phyloP scores from a whole-genome alignment of 2,888 invertebrate species.

The Amiota minor region DNA sequence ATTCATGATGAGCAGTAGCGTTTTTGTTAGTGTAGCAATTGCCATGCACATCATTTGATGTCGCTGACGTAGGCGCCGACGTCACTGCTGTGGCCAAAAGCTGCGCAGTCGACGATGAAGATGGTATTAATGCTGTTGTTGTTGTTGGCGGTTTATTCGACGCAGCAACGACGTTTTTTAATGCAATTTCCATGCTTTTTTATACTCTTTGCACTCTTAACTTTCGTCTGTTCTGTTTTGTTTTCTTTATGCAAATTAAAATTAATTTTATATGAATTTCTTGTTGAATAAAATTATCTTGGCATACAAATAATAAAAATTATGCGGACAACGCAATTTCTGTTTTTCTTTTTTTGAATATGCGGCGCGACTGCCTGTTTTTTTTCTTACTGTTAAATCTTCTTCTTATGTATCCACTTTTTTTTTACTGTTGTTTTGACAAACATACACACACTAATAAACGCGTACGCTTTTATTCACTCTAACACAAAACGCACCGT shows the following conservation, averaged over 20 bases:
- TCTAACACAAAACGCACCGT: background rate
- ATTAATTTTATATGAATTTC: too few species aligned
- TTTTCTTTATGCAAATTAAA: background rate
- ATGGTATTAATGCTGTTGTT: conserved; percentile 27
- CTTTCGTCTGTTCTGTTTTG: conserved; percentile 40
- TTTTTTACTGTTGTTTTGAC: too few species aligned
- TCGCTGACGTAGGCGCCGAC: conserved; percentile 4
- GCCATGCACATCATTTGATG: conserved; percentile 27
- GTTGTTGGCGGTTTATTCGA: conserved; percentile 26
- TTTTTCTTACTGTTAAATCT: too few species aligned
- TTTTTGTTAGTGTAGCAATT: conserved; percentile 23
- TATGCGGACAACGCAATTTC: conserved; percentile 16
- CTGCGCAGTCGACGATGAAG: conserved; percentile 25
- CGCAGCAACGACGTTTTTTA: conserved; percentile 52
- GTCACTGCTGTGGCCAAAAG: conserved; percentile 9
- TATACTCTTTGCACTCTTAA: conserved; percentile 42
- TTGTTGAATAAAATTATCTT: background rate
- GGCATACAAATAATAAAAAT: background rate
- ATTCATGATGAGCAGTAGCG: conserved; percentile 4
- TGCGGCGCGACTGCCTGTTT: background rate
- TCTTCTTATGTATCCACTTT: too few species aligned
- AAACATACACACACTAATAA: background rate
- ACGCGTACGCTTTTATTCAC: background rate
- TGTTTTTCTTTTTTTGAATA: background rate
- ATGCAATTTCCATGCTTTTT: conserved; percentile 57